Conservation (phyloP, 2,113 vertebrate genomes). For the Turnix velox region DNA sequence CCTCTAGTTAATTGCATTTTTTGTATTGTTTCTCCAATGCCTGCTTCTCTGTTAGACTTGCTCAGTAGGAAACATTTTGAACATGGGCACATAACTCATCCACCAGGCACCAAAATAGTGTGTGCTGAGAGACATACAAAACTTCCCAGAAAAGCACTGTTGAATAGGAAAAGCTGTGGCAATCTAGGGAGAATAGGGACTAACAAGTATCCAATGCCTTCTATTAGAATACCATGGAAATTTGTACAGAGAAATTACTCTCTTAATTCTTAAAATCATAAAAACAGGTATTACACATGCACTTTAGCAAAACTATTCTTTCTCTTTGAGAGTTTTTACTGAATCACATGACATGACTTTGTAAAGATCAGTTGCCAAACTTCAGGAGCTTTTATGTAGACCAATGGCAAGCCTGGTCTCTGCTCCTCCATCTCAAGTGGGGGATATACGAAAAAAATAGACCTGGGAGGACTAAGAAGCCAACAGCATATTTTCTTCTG, state of each 20-base stretch:
- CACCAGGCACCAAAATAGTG: rapidly evolving
- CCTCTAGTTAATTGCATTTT: neutral
- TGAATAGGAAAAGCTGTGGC: neutral
- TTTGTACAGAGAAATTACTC: neutral
- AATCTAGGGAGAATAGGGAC: neutral
- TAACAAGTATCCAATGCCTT: neutral
- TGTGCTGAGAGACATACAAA: neutral
- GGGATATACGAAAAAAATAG: neutral
- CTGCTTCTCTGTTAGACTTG: neutral
- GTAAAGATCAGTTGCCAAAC: neutral
- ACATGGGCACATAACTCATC: neutral
- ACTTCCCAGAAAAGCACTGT: neutral
- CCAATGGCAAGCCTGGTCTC: neutral
- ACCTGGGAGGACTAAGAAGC: neutral
- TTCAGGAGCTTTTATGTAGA: neutral
- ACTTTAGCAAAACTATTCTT: neutral
- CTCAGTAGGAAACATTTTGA: neutral
- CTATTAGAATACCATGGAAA: neutral
- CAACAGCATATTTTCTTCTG: neutral
- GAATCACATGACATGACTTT: constrained; percentile 1
- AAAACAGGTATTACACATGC: neutral
- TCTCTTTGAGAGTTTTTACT: neutral
- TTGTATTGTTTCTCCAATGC: neutral
- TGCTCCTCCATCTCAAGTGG: neutral
- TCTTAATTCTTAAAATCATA: neutral